Evolutionary conservation across 2,797 vertebrate species (phyloP).

Genomic region (Myioborus melanocephalus): DNA sequence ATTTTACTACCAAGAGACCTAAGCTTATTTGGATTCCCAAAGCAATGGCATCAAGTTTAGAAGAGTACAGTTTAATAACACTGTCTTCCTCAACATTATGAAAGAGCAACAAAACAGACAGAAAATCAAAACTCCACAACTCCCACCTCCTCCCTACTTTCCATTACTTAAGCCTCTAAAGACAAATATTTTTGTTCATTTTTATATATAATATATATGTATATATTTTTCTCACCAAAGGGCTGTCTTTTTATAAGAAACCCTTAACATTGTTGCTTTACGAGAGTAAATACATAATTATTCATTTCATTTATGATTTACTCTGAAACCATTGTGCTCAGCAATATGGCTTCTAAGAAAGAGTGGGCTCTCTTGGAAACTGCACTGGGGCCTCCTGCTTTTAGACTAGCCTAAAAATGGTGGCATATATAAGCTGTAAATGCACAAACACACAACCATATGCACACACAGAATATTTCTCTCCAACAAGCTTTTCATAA

Average conservation of each 20-base stretch:
- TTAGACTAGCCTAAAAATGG: neutral
- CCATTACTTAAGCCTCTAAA: neutral
- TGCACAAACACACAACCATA: neutral
- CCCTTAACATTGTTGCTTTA: neutral
- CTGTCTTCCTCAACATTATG: neutral
- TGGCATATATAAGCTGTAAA: neutral
- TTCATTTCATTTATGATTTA: neutral
- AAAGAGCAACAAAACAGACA: neutral
- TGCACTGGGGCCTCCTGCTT: neutral
- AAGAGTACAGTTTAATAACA: neutral
- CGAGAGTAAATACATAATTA: neutral
- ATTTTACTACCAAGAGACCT: neutral
- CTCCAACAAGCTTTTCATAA: neutral
- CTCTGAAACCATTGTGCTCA: neutral
- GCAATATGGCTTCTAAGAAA: neutral
- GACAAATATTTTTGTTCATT: neutral
- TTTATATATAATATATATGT: neutral
- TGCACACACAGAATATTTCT: neutral
- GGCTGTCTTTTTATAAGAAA: neutral
- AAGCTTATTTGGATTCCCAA: slow-evolving; percentile 17
- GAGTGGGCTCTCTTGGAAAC: neutral
- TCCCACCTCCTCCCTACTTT: neutral
- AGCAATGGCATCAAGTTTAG: neutral
- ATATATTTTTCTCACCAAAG: neutral
- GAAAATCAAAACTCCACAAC: neutral